Evolutionary conservation across 2,113 vertebrate species (phyloP).

Genomic region (Cinclus mexicanus): DNA sequence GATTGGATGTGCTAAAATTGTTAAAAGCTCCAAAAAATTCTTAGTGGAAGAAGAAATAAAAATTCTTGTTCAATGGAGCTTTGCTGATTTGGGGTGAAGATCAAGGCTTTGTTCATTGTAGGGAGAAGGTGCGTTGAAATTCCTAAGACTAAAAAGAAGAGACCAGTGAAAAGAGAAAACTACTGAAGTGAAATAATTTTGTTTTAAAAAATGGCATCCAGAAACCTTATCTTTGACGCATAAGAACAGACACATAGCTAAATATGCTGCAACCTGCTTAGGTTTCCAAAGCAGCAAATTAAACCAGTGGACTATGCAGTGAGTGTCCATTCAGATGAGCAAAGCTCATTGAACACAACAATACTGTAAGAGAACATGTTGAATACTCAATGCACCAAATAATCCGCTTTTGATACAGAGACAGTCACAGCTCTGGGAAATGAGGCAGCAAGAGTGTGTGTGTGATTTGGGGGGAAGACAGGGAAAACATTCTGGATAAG

Average conservation of each 20-base stretch:
- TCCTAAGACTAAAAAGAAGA: not conserved
- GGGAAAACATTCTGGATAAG: not conserved
- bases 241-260: slow-evolving; percentile 47
- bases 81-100: slow-evolving; percentile 37
- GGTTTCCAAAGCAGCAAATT: slow-evolving; percentile 61
- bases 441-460: not conserved
- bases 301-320: slow-evolving; percentile 66
- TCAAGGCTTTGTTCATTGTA: not conserved
- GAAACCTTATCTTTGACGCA: slow-evolving; percentile 58
- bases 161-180: slow-evolving; percentile 29
- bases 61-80: slow-evolving; percentile 19
- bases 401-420: slow-evolving; percentile 52
- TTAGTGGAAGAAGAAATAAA: not conserved
- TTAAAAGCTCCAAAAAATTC: not conserved
- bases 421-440: slow-evolving; percentile 1
- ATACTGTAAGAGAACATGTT: slow-evolving; percentile 45
- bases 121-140: slow-evolving; percentile 10
- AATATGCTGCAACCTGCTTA: slow-evolving; percentile 55
- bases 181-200: slow-evolving; percentile 59
- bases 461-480: not conserved
- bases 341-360: slow-evolving; percentile 67
- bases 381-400: slow-evolving; percentile 60
- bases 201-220: slow-evolving; percentile 51
- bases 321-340: slow-evolving; percentile 70
- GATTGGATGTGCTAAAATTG: not conserved